phyloP scores from a whole-genome alignment of 2,888 invertebrate genomes.

The Napeogenes sylphis region DNA sequence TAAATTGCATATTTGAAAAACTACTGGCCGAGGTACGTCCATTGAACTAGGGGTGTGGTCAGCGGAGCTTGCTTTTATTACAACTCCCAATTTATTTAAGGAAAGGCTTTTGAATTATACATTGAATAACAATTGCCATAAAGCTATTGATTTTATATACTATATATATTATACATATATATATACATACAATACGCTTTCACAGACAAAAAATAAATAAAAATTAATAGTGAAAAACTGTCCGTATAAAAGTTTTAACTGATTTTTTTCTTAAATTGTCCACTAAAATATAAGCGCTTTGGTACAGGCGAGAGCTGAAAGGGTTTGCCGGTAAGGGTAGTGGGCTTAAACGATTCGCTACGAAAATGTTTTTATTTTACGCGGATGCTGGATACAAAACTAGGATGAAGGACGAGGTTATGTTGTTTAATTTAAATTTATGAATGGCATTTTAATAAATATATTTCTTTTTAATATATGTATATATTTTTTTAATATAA shows the following conservation, averaged over 20 bases:
- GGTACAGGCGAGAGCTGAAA: slow-evolving; percentile 18
- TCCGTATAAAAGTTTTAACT: slow-evolving; percentile 4
- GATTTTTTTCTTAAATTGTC: slow-evolving; percentile 23
- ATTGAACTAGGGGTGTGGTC: slow-evolving; percentile 40
- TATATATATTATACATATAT: no score
- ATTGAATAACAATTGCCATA: not conserved
- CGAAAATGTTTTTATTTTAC: slow-evolving; percentile 24
- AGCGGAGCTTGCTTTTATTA: slow-evolving; percentile 30
- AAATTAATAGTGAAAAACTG: not conserved
- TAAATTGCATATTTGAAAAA: slow-evolving; percentile 77
- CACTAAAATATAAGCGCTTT: slow-evolving; percentile 15
- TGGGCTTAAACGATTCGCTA: slow-evolving; percentile 22
- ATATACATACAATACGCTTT: no score
- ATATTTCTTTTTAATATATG: no score
- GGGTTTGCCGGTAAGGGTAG: slow-evolving; percentile 23
- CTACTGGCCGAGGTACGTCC: slow-evolving; percentile 53
- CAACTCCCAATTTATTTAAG: slow-evolving; percentile 33
- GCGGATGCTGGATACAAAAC: slow-evolving; percentile 2
- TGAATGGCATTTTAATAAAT: no score
- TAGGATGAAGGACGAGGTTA: not conserved
- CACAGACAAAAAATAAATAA: not conserved
- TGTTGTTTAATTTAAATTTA: not conserved
- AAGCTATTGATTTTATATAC: no score
- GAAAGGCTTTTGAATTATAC: slow-evolving; percentile 23
- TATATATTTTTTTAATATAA: no score